Evolutionary conservation across 1,140 invertebrate genomes (phyloP).

Genomic region (Brachionus calyciflorus): DNA sequence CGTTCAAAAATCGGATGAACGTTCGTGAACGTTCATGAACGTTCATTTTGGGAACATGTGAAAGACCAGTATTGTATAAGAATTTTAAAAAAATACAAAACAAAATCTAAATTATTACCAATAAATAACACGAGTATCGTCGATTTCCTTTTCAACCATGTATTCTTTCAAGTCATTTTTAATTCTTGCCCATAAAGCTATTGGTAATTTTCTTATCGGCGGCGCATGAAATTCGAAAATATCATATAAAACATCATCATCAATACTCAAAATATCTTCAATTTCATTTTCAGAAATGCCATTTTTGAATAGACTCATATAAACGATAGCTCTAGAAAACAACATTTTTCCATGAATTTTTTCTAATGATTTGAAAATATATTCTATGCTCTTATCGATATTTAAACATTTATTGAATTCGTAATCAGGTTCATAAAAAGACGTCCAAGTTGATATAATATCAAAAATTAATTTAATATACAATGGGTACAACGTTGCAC

Average conservation of each 20-base stretch:
- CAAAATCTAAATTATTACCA: background rate
- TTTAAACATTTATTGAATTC: background rate
- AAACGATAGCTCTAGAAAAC: constrained; percentile 71
- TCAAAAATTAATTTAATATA: constrained; percentile 42
- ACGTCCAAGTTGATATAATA: constrained; percentile 32
- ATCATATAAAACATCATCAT: constrained; percentile 56
- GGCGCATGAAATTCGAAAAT: constrained; percentile 49
- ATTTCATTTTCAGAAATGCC: constrained; percentile 56
- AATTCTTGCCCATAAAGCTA: constrained; percentile 68
- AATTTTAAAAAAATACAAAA: background rate
- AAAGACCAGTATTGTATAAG: no score
- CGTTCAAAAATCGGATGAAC: no score
- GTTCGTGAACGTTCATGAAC: no score
- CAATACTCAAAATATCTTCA: constrained; percentile 55
- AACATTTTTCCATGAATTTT: constrained; percentile 51
- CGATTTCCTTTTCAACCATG: constrained; percentile 65
- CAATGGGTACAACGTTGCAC: constrained; percentile 61
- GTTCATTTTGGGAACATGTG: no score
- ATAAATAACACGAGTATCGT: constrained; percentile 54
- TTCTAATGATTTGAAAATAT: constrained; percentile 50
- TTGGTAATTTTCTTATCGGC: constrained; percentile 51
- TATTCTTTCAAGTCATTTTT: constrained; percentile 68
- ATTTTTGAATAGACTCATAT: constrained; percentile 59
- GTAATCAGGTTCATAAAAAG: background rate
- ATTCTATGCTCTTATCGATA: background rate